These are phyloP conservation scores for Augochlorella aurata DNA, from an alignment of 2,888 invertebrate species.

Conservation along the genomic window DNA sequence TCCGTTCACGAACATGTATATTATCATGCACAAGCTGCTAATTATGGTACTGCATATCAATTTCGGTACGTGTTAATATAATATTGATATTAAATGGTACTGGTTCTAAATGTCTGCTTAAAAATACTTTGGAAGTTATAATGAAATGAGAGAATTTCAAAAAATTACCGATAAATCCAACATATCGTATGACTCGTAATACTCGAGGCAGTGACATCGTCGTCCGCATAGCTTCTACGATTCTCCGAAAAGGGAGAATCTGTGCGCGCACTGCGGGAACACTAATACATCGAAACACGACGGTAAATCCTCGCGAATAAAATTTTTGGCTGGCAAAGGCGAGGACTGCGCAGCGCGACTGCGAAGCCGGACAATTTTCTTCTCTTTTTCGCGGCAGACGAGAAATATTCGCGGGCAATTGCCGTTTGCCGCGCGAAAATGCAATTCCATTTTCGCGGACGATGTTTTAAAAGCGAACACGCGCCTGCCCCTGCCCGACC, in stretches of 20 bases:
- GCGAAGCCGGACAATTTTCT: slow-evolving; percentile 44
- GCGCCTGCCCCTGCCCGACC: neutral
- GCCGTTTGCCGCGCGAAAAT: slow-evolving; percentile 40
- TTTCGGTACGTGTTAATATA: too few relatives aligned
- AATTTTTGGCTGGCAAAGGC: slow-evolving; percentile 6
- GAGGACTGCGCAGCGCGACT: neutral
- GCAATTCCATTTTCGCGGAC: slow-evolving; percentile 51
- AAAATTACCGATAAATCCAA: too few relatives aligned
- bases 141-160: too few relatives aligned
- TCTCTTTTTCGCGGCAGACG: neutral
- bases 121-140: too few relatives aligned
- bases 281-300: neutral
- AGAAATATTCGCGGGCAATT: slow-evolving; percentile 40
- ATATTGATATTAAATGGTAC: too few relatives aligned
- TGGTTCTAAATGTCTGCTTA: too few relatives aligned
- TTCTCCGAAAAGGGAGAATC: neutral
- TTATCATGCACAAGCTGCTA: too few relatives aligned
- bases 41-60: too few relatives aligned
- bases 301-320: slow-evolving; percentile 16
- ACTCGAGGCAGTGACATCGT: neutral
- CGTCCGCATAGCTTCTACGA: neutral
- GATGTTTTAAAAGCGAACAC: slow-evolving; percentile 41
- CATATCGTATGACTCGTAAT: too few relatives aligned
- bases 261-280: neutral
- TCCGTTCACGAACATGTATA: too few relatives aligned